phyloP scores from a whole-genome alignment of 2,888 invertebrate genomes.

The Steinernema scapterisci region DNA sequence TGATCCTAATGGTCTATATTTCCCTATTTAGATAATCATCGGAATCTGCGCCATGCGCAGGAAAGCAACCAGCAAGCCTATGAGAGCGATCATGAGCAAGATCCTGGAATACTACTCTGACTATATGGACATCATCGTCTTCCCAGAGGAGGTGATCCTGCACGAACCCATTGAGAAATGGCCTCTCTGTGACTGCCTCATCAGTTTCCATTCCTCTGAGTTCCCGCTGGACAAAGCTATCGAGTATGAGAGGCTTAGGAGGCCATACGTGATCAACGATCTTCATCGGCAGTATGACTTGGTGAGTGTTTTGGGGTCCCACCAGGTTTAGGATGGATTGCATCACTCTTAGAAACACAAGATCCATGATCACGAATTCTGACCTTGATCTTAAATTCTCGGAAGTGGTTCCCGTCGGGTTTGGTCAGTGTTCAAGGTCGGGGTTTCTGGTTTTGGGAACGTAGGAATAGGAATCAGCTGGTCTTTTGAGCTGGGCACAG shows the following conservation, averaged over 20 bases:
- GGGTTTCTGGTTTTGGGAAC: too few relatives aligned
- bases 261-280: conserved; percentile 96
- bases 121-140: conserved; percentile 75
- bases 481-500: too few relatives aligned
- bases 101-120: conserved; percentile 81
- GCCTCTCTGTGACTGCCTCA: conserved; percentile 95
- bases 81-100: conserved; percentile 95
- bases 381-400: too few relatives aligned
- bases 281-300: conserved; percentile 97
- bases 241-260: conserved; percentile 83
- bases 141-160: conserved; percentile 92
- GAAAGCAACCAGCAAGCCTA: conserved; percentile 97
- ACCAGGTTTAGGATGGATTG: too few relatives aligned
- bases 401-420: too few relatives aligned
- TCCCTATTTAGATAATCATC: conserved; percentile 78
- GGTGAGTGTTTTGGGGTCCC: conserved; percentile 73
- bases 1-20: too few relatives aligned
- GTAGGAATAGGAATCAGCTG: too few relatives aligned
- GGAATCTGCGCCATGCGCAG: conserved; percentile 98
- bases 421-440: too few relatives aligned
- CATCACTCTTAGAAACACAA: too few relatives aligned
- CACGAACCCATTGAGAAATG: conserved; percentile 94
- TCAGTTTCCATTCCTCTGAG: conserved; percentile 75
- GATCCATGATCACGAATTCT: too few relatives aligned
- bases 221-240: conserved; percentile 93